Evolutionary conservation across 2,888 invertebrate genomes (phyloP), one percentile per base, ranked within the genome.

Genomic region (Drosophila kanekoi): DNA sequence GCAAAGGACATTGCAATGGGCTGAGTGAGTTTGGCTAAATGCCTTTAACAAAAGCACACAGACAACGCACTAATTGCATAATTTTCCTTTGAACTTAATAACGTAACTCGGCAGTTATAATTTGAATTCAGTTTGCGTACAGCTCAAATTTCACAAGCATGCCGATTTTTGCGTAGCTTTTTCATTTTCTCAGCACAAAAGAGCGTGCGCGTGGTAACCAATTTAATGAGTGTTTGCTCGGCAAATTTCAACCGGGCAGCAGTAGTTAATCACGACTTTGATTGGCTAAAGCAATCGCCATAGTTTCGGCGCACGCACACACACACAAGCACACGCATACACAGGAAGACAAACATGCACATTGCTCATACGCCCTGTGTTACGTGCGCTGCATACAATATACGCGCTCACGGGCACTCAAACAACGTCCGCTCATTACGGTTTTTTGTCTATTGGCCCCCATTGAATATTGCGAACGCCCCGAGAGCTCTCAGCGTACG

Each of bases 301-400:
- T 11, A 57, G 48, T 57, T 38, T 44, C 16, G 32, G 1, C 10
- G n/a, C 32, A 20, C 4, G 11, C 10, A 4, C 56, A 13, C n/a
- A 13, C 40, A 47, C 18, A 28, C 32, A 18, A 6, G 3, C 56
- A 13, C n/a, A 13, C 40, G 43, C 18, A 28, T 23, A 18, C 23
- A 13, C 3, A 16, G 6, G 9, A 14, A 13, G 6, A 9, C 18
- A 10, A n/a, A 13, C 18, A n/a, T 33, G 16, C 16, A 16, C 48
- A 70, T 87, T 69, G 63, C 72, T 81, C 79, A 87, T 87, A 72
- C 69, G 81, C 67, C 57, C 44, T 49, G 69, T 61, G 45, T n/a
- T 67, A 84, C 87, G 85, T 87, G 81, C 47, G 56, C 23, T 75
- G 81, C 68, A 81, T 81, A 63, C 81, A 80, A 54, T 61, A 23